These are phyloP conservation scores for Seira musarum DNA, from an alignment of 2,888 invertebrate species.

Conservation along the genomic window DNA sequence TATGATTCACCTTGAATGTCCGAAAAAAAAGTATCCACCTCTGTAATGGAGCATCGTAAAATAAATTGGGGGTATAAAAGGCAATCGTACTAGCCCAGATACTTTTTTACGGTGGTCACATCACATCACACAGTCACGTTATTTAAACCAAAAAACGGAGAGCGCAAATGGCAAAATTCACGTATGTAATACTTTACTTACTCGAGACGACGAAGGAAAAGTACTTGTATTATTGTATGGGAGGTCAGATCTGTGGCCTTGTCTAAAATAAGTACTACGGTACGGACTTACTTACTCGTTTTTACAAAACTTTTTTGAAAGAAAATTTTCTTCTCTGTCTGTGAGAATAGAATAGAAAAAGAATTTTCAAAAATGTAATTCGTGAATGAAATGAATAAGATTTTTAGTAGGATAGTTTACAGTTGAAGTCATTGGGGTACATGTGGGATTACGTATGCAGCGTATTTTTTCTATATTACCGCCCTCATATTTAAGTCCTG, in stretches of 20 bases:
- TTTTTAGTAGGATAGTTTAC: no score
- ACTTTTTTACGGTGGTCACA: not conserved
- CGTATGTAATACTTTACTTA: slow-evolving; percentile 16
- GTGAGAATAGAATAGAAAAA: not conserved
- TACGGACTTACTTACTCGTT: not conserved
- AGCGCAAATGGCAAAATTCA: no score
- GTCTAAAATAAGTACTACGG: not conserved
- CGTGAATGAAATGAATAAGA: not conserved
- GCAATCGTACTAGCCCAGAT: not conserved
- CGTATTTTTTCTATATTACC: no score
- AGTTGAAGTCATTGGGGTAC: not conserved
- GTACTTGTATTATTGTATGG: not conserved
- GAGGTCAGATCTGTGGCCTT: slow-evolving; percentile 32
- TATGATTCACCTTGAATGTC: not conserved
- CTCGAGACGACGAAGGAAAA: not conserved
- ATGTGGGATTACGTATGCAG: no score
- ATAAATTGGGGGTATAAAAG: no score
- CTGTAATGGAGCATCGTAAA: not conserved
- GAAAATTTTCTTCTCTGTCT: not conserved
- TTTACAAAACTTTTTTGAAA: not conserved
- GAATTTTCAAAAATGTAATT: not conserved
- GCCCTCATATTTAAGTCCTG: no score
- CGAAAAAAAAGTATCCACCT: not conserved
- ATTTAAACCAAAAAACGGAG: not conserved
- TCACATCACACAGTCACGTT: slow-evolving; percentile 3